These are phyloP conservation scores for Pogonognathellus flavescens DNA, from an alignment of 1,140 invertebrate genomes.

Conservation along the genomic window DNA sequence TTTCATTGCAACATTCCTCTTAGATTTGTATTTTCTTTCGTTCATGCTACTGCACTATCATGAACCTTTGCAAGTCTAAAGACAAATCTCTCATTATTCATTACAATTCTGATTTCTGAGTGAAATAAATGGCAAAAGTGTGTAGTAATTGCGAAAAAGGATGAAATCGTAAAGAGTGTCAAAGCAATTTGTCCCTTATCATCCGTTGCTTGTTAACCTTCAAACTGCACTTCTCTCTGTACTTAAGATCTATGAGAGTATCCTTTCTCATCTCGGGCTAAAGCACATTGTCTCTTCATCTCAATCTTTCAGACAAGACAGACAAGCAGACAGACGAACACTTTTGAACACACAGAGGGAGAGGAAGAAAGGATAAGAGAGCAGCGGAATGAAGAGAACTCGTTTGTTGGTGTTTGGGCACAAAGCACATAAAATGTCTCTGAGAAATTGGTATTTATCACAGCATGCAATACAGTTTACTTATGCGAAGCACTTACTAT, in stretches of 20 bases:
- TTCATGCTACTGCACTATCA: too few species aligned
- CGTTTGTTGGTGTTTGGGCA: constrained; percentile 53
- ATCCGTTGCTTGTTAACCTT: constrained; percentile 19
- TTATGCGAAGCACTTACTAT: constrained; percentile 33
- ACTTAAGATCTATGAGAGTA: neutral
- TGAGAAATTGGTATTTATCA: constrained; percentile 61
- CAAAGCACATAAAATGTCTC: constrained; percentile 59
- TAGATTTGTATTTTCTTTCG: too few species aligned
- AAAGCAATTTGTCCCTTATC: constrained; percentile 32
- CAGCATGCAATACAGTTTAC: constrained; percentile 56
- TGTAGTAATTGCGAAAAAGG: neutral
- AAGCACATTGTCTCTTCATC: constrained; percentile 15
- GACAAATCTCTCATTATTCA: too few species aligned
- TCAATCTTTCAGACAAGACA: constrained; percentile 1
- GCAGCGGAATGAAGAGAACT: constrained; percentile 48
- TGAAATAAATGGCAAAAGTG: too few species aligned
- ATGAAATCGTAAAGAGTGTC: constrained; percentile 6
- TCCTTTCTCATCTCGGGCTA: neutral
- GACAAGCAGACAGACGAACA: neutral
- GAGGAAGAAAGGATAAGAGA: neutral
- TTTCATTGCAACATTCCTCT: too few species aligned
- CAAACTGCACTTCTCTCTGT: constrained; percentile 3
- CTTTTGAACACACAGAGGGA: neutral
- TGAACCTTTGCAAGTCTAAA: too few species aligned
- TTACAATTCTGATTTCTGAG: too few species aligned